Evolutionary conservation across 2,797 vertebrate species (phyloP), one percentile per base, ranked within the genome.

Genomic region (Periparus ater): DNA sequence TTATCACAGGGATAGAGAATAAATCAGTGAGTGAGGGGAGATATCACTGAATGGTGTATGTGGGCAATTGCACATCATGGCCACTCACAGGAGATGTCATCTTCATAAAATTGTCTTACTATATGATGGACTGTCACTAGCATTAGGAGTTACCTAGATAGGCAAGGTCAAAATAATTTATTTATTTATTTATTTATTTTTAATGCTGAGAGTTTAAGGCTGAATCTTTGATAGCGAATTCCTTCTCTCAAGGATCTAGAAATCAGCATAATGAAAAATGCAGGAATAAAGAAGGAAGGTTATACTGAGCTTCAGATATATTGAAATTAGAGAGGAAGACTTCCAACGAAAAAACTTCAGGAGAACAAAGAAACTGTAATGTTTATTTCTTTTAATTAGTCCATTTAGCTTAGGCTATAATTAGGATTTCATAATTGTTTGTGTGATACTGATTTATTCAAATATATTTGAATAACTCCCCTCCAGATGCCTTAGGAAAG

Each of bases 401-500:
- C 27, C 15, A 53, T 73, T 94, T 88, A 86, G 40, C 19, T 93
- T 91, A 65, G 21, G 34, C 70, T 85, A 73, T 84, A n/a, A 86
- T 71, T 60, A 58, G 16, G 30, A 80, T 50, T 80, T 50, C 13
- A 15, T 70, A 93, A 60, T 55, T 80, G 13, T 67, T 83, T 91
- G 15, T 67, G 29, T 79, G 32, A 65, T 87, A 61, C 9, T 38
- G 19, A 13, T 87, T 95, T 93, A 94, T 95, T 93, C 23, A 90
- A 82, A 95, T 72, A 25, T 40, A 48, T 68, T 88, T 85, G 30
- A 94, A 68, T 93, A 95, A 63, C 25, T 85, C 12, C 13, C 68
- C 92, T 89, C 40, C 76, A 89, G 40, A 70, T 91, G 19, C 40
- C 44, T 93, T 80, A 87, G 51, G 57, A 96, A 95, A 92, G 17